These are phyloP conservation scores for Benthochromis sp. DNA, from an alignment of 2,113 vertebrate genomes.

Conservation along the genomic window DNA sequence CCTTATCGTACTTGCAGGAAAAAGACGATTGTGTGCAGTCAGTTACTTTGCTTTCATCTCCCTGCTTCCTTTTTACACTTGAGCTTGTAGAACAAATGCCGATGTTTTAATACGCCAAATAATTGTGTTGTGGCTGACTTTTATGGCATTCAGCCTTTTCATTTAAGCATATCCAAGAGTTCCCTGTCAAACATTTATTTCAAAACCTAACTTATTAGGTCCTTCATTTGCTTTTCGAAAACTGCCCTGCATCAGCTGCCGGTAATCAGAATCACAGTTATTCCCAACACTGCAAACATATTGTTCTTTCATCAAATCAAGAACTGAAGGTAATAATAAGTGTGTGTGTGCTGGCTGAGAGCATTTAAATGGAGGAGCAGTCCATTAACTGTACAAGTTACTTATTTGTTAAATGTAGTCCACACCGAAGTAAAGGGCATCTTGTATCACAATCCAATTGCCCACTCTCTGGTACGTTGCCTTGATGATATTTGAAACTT, in stretches of 20 bases:
- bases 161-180: neutral
- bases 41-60: accelerated
- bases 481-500: neutral
- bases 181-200: neutral
- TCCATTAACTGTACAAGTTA: neutral
- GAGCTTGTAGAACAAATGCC: neutral
- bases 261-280: neutral
- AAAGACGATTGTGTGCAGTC: neutral
- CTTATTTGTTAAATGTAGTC: neutral
- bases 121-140: neutral
- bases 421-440: neutral
- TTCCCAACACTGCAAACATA: neutral
- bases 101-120: neutral
- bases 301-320: neutral
- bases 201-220: neutral
- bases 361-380: neutral
- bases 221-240: neutral
- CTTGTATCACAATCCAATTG: neutral
- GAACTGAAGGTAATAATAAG: neutral
- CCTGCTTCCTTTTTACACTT: neutral
- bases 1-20: accelerated
- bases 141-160: neutral
- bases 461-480: neutral
- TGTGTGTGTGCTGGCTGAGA: neutral
- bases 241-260: neutral